A percentile compares a stretch with the other conserved stretches of the same genome.
Evolutionary conservation across 2,113 vertebrate species (phyloP).

Genomic region (Bambusicola thoracicus): DNA sequence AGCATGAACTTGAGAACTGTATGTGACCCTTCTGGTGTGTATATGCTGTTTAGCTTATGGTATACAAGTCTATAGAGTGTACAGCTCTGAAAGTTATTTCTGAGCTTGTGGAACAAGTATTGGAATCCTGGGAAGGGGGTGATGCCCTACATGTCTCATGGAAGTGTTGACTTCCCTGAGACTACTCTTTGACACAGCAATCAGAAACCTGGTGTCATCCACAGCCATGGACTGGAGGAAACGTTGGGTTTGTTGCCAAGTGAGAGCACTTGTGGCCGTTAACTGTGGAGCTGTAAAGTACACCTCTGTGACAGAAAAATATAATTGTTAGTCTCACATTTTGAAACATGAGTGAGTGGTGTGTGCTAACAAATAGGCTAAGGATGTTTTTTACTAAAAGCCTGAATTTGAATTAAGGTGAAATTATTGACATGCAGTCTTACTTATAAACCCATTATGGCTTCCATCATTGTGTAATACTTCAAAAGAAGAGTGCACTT

Average conservation of each 20-base stretch:
- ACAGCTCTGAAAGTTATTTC: background rate
- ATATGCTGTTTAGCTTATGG: background rate
- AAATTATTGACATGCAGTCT: background rate
- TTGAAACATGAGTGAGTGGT: background rate
- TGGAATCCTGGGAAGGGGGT: background rate
- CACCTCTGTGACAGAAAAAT: background rate
- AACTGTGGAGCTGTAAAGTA: conserved; percentile 1
- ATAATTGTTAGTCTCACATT: background rate
- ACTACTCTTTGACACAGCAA: background rate
- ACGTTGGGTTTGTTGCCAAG: conserved; percentile 13
- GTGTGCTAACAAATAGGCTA: background rate
- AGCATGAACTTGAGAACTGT: background rate
- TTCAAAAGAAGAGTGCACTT: background rate
- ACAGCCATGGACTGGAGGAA: background rate
- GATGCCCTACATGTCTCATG: background rate
- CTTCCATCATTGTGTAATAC: background rate
- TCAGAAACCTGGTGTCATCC: background rate
- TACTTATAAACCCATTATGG: background rate
- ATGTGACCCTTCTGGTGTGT: background rate
- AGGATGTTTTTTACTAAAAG: background rate
- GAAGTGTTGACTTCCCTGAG: background rate
- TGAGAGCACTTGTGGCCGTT: conserved; percentile 19
- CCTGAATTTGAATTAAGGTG: background rate
- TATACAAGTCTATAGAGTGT: background rate
- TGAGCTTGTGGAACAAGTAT: background rate